A percentile compares a stretch with the other conserved stretches of the same genome.
phyloP scores from a whole-genome alignment of 2,888 invertebrate genomes.

The Eupithecia dodoneata region DNA sequence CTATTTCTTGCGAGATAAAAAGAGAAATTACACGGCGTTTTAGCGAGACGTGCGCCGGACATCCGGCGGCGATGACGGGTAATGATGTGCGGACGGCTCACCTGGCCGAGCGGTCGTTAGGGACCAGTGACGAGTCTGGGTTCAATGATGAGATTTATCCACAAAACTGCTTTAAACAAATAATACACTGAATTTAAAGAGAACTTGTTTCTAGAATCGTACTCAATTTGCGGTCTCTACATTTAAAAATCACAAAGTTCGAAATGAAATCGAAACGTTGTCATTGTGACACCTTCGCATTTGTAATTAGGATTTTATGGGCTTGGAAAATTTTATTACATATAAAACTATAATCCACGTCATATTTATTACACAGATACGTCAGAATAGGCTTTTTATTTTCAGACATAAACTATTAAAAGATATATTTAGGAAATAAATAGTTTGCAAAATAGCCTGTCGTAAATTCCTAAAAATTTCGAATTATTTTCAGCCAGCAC shows the following conservation, averaged over 20 bases:
- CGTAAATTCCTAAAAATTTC: slow-evolving; percentile 4
- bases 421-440: neutral
- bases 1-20: slow-evolving; percentile 12
- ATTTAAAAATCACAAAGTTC: neutral
- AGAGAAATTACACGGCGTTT: slow-evolving; percentile 70
- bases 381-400: neutral
- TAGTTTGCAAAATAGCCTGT: neutral
- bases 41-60: slow-evolving; percentile 64
- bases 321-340: neutral
- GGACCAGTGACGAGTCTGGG: slow-evolving; percentile 47
- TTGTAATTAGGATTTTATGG: neutral
- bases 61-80: slow-evolving; percentile 70
- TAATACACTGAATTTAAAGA: neutral
- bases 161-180: neutral
- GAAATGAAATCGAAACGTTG: neutral
- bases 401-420: neutral
- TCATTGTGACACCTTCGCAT: neutral
- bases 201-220: neutral
- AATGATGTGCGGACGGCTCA: slow-evolving; percentile 80
- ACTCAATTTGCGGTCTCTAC: neutral
- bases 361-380: neutral
- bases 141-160: neutral
- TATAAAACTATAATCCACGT: neutral
- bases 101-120: slow-evolving; percentile 72
- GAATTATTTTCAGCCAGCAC: slow-evolving; percentile 28